These are phyloP conservation scores for Podarcis cretensis DNA, from an alignment of 2,113 vertebrate genomes.

Conservation along the genomic window DNA sequence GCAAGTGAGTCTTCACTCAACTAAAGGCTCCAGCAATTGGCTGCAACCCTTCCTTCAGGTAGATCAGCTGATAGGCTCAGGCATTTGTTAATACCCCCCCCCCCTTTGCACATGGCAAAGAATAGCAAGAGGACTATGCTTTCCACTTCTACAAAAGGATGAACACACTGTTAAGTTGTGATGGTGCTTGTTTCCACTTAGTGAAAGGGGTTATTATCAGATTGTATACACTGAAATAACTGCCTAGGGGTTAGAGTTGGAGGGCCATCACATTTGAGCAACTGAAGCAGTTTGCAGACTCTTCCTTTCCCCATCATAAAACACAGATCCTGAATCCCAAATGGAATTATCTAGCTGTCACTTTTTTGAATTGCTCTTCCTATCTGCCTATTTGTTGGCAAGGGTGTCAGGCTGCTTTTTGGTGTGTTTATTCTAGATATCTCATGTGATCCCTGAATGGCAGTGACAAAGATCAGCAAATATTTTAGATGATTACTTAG, in stretches of 20 bases:
- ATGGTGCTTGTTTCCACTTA: neutral
- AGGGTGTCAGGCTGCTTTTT: neutral
- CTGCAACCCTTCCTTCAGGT: neutral
- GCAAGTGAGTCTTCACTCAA: neutral
- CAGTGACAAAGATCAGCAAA: constrained; percentile 33
- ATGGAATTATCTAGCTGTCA: rapidly evolving
- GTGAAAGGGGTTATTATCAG: neutral
- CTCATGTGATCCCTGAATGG: neutral
- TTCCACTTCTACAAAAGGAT: neutral
- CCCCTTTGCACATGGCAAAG: neutral
- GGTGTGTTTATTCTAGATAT: neutral
- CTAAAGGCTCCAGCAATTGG: neutral
- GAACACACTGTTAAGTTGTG: neutral
- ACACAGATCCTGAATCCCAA: neutral
- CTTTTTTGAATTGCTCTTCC: neutral
- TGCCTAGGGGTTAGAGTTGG: neutral
- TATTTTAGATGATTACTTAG: constrained; percentile 40
- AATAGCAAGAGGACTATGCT: neutral
- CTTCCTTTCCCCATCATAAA: neutral
- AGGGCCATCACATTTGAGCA: neutral
- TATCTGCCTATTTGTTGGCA: neutral
- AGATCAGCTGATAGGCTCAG: neutral
- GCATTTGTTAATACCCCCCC: neutral
- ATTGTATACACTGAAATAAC: neutral
- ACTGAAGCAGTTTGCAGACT: neutral